Evolutionary conservation across 2,888 invertebrate species (phyloP).

Genomic region (Zele albiditarsus): DNA sequence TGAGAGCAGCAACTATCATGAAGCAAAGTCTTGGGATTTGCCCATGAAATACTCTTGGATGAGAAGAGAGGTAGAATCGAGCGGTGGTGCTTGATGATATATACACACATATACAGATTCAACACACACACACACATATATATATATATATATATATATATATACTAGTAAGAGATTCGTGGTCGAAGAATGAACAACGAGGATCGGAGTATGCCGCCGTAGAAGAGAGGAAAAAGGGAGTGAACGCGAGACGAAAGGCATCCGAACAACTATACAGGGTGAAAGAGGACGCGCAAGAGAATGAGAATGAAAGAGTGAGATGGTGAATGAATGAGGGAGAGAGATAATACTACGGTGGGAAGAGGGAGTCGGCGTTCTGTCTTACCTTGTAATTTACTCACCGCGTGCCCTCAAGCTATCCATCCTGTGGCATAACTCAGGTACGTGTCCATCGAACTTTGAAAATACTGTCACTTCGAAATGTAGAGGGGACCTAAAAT

Average conservation of each 20-base stretch:
- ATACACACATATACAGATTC: neutral
- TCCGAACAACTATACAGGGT: neutral
- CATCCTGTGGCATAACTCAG: conserved; percentile 69
- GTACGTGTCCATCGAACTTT: conserved; percentile 59
- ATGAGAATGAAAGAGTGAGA: conserved; percentile 23
- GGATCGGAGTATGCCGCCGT: conserved; percentile 25
- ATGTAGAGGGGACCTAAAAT: conserved; percentile 9
- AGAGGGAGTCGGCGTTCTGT: conserved; percentile 65
- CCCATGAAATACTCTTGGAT: conserved; percentile 39
- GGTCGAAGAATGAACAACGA: conserved; percentile 23
- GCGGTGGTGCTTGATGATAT: neutral
- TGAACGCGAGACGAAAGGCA: conserved; percentile 28
- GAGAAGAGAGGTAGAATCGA: conserved; percentile 16
- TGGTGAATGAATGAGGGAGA: conserved; percentile 35
- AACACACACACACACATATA: neutral
- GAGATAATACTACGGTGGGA: conserved; percentile 44
- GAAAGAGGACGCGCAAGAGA: conserved; percentile 32
- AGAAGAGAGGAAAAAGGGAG: conserved; percentile 42
- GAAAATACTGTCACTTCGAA: conserved; percentile 59
- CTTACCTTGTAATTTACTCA: conserved; percentile 72
- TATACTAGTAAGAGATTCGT: conserved; percentile 16
- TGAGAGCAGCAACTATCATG: neutral
- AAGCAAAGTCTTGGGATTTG: conserved; percentile 34
- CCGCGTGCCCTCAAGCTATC: conserved; percentile 69
- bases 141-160: neutral